Base-by-base conservation (phyloP, 2,113 vertebrate genomes). In the Pangasianodon gigas region DNA sequence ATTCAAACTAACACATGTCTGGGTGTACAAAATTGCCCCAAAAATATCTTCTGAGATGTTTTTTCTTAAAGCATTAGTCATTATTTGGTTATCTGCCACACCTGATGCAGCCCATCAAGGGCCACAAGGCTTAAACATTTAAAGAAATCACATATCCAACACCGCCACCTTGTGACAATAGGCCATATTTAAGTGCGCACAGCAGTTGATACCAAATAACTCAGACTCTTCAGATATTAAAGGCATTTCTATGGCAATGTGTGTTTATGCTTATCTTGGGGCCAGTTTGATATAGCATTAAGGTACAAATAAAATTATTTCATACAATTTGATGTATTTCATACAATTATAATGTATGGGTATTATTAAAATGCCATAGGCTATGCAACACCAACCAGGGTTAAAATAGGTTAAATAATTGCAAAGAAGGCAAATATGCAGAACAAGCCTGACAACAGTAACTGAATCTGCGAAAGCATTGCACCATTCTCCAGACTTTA, bases 91-190 rank as follows among this genome's bases (percentile, higher is more conserved):
- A 37, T 37, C 37, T 37, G 37, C 37, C 37, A 37, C 37, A 37
- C 37, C 37, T 37, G 37, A 37, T 37, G 1, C 37, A 37, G 37
- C 37, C 37, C 37, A 37, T 37, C 37, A 37, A 37, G 37, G 37
- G 37, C 37, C 37, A 37, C 37, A 37, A 37, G 37, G 37, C 37
- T 37, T 37, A 37, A 37, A 37, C 37, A 37, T 37, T 37, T 37
- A 37, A 37, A 37, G 37, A 37, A 37, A 37, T 37, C 37, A 37
- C 37, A 37, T 18, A 83, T 84, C 48, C 69, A 84, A 60, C 54
- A 89, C 26, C 26, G 88, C 88, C 88, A 89, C 54, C 88, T 89
- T 88, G 87, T 88, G 87, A 11, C 46, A 19, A 60, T 41, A 44
- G 24, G 75, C 1, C 41, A 0, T 80, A 16, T 29, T 75, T 75